Conservation (phyloP, 92 coral and sea anemone species). For the Palythoa caribaeorum region DNA sequence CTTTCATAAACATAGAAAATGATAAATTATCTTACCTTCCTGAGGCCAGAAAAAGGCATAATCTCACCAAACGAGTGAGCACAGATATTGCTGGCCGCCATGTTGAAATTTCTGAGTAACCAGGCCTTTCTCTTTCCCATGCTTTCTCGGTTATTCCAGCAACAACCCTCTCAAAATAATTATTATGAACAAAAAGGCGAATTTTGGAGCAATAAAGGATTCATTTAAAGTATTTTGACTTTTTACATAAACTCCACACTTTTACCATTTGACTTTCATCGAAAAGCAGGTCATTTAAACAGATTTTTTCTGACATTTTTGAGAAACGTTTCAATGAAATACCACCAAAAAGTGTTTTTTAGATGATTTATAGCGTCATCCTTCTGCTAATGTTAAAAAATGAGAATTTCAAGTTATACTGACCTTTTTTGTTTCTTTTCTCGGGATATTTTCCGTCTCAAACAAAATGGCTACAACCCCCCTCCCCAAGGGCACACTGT, state of each 20-base stretch:
- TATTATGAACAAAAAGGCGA: background rate
- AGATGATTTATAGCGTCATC: background rate
- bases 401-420: background rate
- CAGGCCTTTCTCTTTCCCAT: background rate
- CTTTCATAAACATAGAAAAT: background rate
- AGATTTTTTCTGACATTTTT: background rate
- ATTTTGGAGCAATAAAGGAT: background rate
- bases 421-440: background rate
- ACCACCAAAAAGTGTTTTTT: background rate
- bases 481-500: background rate
- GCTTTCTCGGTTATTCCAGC: background rate
- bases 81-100: background rate
- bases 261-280: background rate
- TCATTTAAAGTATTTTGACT: background rate
- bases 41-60: background rate
- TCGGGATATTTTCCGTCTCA: background rate
- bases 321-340: background rate
- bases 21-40: background rate
- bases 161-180: background rate
- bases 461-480: background rate
- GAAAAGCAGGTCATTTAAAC: background rate
- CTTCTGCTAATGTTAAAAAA: background rate
- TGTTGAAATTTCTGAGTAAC: background rate
- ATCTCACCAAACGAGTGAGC: background rate
- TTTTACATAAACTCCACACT: background rate